A percentile compares a stretch with the other conserved stretches of the same genome.
phyloP scores from a whole-genome alignment of 2,888 invertebrate genomes.

The Plagodis dolabraria region DNA sequence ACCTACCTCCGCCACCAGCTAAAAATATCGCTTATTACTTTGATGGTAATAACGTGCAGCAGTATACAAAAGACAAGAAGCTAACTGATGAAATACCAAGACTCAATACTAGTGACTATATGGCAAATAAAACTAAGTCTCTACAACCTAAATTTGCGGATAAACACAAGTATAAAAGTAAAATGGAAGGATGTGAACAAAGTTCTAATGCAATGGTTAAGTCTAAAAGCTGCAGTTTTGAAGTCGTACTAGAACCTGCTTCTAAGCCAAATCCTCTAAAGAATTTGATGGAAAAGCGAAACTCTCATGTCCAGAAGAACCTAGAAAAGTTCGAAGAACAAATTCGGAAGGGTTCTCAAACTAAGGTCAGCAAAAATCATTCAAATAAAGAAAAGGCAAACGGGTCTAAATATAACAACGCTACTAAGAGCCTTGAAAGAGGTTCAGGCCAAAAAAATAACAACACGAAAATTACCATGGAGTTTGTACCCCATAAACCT shows the following conservation, averaged over 20 bases:
- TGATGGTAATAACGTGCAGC: constrained; percentile 76
- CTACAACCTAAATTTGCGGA: constrained; percentile 72
- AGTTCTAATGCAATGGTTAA: constrained; percentile 69
- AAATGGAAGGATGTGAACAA: constrained; percentile 74
- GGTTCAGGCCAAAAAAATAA: constrained; percentile 75
- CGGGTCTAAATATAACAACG: constrained; percentile 69
- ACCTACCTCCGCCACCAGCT: constrained; percentile 68
- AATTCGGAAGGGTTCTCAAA: constrained; percentile 74
- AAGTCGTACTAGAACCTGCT: constrained; percentile 79
- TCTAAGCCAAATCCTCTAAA: constrained; percentile 78
- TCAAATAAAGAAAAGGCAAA: constrained; percentile 76
- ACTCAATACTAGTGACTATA: constrained; percentile 82
- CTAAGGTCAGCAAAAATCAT: constrained; percentile 71
- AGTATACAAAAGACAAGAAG: constrained; percentile 68
- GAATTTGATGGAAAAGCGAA: constrained; percentile 76
- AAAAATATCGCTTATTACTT: constrained; percentile 82
- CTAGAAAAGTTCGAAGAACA: constrained; percentile 86
- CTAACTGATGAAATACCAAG: constrained; percentile 85
- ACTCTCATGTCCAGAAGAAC: constrained; percentile 83
- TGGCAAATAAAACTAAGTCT: constrained; percentile 76
- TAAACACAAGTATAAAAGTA: constrained; percentile 73
- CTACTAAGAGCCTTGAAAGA: constrained; percentile 79
- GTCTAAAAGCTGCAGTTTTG: constrained; percentile 81
- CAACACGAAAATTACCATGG: constrained; percentile 78
- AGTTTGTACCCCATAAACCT: constrained; percentile 89